A percentile compares a stretch with the other conserved stretches of the same genome.
Evolutionary conservation across 2,113 vertebrate genomes (phyloP).

Genomic region (Psammodynastes pulverulentus): DNA sequence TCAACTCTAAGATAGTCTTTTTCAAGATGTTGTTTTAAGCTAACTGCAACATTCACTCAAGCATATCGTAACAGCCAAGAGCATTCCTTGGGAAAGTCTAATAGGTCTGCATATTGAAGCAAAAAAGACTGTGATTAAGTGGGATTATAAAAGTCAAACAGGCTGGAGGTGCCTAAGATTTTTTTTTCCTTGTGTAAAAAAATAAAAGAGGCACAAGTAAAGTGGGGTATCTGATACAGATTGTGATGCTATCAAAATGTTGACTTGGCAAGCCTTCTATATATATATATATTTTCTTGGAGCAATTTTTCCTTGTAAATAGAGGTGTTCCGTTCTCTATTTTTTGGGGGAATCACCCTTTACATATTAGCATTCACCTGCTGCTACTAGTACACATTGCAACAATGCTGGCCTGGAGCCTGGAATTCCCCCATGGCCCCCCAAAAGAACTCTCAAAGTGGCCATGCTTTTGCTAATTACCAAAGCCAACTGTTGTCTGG

Average conservation of each 20-base stretch:
- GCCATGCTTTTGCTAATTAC: conserved; percentile 58
- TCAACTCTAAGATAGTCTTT: neutral
- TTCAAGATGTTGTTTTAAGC: neutral
- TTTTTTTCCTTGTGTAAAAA: neutral
- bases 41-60: neutral
- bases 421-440: conserved; percentile 46
- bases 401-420: conserved; percentile 44
- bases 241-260: neutral
- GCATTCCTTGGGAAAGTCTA: neutral
- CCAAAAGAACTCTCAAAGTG: conserved; percentile 56
- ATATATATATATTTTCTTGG: neutral
- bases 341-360: conserved; percentile 44
- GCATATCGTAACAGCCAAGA: neutral
- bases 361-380: conserved; percentile 48
- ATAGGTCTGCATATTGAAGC: neutral
- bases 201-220: neutral
- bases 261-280: neutral
- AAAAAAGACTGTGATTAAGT: neutral
- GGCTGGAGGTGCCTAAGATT: neutral
- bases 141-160: neutral
- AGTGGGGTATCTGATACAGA: neutral
- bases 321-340: conserved; percentile 7
- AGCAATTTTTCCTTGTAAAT: neutral
- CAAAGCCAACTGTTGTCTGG: conserved; percentile 65
- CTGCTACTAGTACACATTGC: conserved; percentile 39